Base-by-base conservation (phyloP, 2,797 vertebrate species). In the Pteronotus mesoamericanus region DNA sequence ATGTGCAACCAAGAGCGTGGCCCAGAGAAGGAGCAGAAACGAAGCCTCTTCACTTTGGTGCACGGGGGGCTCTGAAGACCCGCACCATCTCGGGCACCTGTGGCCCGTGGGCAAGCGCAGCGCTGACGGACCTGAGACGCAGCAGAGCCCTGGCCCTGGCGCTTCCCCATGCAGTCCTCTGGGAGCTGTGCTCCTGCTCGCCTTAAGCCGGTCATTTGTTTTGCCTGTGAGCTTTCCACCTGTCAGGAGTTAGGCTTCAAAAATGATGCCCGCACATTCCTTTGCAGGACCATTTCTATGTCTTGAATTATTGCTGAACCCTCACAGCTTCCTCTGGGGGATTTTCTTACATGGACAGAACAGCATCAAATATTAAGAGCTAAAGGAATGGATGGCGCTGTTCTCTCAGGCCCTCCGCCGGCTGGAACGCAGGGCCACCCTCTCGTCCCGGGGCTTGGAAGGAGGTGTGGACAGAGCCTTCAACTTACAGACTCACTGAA, bases 141-240 rank as follows among this genome's bases (percentile, higher is more conserved):
- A 10, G 10, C 6, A 24, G 51, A 3, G 64, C 15, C 48, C 64
- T 10, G 39, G 8, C 61, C 61, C 57, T 19, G 42, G 59, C 44
- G 29, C 32, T 15, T 53, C 34, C 44, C 12, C 19, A 19, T 21
- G 18, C 12, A 0, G 80, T 66, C 37, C 29, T 78, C n/a, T 37
- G 37, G 48, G 91, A 42, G n/a, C 5, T 94, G 86, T n/a, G 11
- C 89, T 88, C 77, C 26, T 82, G 2, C 85, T 77, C 37, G 48
- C 12, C 19, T 39, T 57, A 18, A n/a, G n/a, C n/a, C n/a, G n/a
- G 10, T 37, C 22, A n/a, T 34, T 90, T 48, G 18, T 64, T 69
- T 94, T 66, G 69, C 64, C 24, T 14, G 12, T 51, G 44, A 72
- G 42, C 48, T 29, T 66, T 57, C 72, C 61, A 39, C 29, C 19